Conservation (phyloP, 2,113 vertebrate genomes). For the Carettochelys insculpta region DNA sequence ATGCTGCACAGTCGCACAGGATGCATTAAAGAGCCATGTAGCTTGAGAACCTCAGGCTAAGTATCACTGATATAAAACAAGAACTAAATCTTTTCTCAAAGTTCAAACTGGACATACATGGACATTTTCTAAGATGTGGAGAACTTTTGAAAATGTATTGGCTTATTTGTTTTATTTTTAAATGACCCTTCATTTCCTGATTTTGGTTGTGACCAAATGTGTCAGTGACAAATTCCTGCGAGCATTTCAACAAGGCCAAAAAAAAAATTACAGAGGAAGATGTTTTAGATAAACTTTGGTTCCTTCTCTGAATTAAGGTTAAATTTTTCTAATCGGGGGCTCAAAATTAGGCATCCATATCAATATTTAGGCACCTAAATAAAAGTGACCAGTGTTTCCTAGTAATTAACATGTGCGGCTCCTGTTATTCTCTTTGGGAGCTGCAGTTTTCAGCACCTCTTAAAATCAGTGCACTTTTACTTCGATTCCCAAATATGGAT, state of each 20-base stretch:
- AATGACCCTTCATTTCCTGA: not conserved
- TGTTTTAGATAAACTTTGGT: not conserved
- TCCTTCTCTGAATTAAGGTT: not conserved
- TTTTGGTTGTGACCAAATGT: not conserved
- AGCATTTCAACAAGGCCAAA: not conserved
- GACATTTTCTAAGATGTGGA: not conserved
- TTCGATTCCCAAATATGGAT: not conserved
- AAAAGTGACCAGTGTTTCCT: not conserved
- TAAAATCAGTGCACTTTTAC: not conserved
- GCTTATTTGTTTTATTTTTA: not conserved
- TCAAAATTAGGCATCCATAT: not conserved
- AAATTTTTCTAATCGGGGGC: not conserved
- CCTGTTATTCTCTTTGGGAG: not conserved
- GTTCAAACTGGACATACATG: not conserved
- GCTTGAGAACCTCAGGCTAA: no score
- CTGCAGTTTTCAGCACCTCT: not conserved
- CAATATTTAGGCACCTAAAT: not conserved
- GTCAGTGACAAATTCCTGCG: not conserved
- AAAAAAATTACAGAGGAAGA: not conserved
- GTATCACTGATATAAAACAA: no score
- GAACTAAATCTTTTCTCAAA: not conserved
- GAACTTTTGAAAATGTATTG: not conserved
- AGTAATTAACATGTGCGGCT: not conserved
- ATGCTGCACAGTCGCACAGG: no score
- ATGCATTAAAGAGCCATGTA: no score